Conservation (phyloP, 2,113 vertebrate genomes). For the Apodemus speciosus region DNA sequence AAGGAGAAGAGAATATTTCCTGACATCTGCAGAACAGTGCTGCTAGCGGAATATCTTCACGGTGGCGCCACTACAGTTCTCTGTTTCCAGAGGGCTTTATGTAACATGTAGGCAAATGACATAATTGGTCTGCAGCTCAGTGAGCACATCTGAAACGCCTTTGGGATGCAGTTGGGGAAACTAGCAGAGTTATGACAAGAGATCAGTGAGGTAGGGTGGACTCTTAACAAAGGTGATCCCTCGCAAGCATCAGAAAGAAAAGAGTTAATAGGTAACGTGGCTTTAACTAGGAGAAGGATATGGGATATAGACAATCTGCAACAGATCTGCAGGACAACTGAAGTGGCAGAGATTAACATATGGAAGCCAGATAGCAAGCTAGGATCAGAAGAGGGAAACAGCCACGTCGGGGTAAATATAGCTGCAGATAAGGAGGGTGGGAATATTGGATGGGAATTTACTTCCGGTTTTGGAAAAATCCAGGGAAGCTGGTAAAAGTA, state of each 20-base stretch:
- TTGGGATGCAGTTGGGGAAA: constrained; percentile 5
- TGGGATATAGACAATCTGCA: not conserved
- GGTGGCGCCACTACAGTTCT: not conserved
- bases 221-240: not conserved
- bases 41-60: constrained; percentile 6
- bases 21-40: not conserved
- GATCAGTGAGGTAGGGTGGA: not conserved
- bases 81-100: constrained; percentile 4
- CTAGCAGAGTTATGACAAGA: not conserved
- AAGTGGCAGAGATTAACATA: constrained; percentile 47
- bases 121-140: not conserved
- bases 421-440: constrained; percentile 43
- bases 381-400: constrained; percentile 8
- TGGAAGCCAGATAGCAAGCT: constrained; percentile 57
- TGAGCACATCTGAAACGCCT: constrained; percentile 12
- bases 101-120: constrained; percentile 2
- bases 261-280: not conserved
- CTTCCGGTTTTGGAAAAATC: constrained; percentile 47
- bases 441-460: not conserved
- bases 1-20: not conserved
- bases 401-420: constrained; percentile 38
- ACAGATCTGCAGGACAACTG: constrained; percentile 7
- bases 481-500: constrained; percentile 25
- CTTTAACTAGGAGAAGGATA: constrained; percentile 31
- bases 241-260: constrained; percentile 26